Base-by-base conservation (phyloP, 2,797 vertebrate species). In the Tragelaphus eurycerus region DNA sequence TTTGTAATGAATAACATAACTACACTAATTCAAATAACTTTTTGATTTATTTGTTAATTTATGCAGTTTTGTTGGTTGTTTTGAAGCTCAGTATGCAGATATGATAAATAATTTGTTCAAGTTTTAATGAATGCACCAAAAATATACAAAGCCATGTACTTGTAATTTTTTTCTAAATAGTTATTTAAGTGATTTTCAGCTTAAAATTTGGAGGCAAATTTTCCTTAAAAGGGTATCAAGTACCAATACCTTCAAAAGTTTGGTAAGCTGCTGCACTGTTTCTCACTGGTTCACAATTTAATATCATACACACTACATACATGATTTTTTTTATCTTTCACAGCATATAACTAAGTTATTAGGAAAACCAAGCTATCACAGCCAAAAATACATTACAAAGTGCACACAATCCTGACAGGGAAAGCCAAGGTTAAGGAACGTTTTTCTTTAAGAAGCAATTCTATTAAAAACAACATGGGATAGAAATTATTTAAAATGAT, bases 371-470 rank as follows among this genome's bases (percentile, higher is more conserved):
- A 27, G 62, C 3, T 71, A 21, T 19, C 34, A 34, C 76, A 34
- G 54, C 11, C 48, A 95, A 90, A 94, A 90, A 94, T 74, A 46
- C 17, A 23, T 52, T 79, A 76, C 60, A 21, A 13, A 48, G 21
- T 92, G 34, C 23, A 54, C 29, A 38, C 16, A 86, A 57, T 92
- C 83, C 57, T n/a, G 27, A 76, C 13, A 46, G 43, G 54, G 46
- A 81, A 82, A 90, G 29, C 10, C n/a, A 67, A 54, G 4, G 27
- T 87, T 13, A 81, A 31, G 67, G 21, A 96, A 54, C 50, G 4
- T 6, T 93, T 81, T 93, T 79, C 71, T 90, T 84, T 67, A 94
- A 81, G 54, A 85, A 95, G 27, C 16, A 95, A 60, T 89, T 89
- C 29, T 81, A 83, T 46, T 38, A 14, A n/a, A 86, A 43, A 50